These are phyloP conservation scores for Schizotus pectinicornis DNA, from an alignment of 2,888 invertebrate genomes.

Conservation along the genomic window DNA sequence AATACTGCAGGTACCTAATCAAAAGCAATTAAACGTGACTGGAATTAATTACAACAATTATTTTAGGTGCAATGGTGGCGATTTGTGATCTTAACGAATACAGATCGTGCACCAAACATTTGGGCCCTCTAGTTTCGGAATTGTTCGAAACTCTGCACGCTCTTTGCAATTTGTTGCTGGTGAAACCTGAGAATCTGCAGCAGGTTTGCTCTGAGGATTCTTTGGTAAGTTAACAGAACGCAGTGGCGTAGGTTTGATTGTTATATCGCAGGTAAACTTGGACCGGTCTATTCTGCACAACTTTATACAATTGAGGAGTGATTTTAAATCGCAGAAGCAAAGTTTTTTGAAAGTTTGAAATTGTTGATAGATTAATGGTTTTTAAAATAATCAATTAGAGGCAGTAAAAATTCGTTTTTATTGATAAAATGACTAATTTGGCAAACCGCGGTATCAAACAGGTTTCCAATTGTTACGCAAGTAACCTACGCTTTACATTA, in stretches of 20 bases:
- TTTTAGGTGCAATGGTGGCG: conserved; percentile 91
- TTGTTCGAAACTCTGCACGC: conserved; percentile 97
- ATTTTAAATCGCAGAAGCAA: conserved; percentile 86
- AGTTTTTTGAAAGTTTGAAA: conserved; percentile 44
- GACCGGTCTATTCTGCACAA: conserved; percentile 88
- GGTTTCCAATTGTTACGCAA: too few relatives aligned
- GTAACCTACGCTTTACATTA: too few relatives aligned
- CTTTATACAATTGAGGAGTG: conserved; percentile 93
- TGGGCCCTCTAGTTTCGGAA: conserved; percentile 78
- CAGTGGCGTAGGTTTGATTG: conserved; percentile 20
- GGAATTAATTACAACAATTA: not conserved
- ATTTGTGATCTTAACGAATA: conserved; percentile 99
- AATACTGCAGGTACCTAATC: conserved; percentile 80
- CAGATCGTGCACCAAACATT: conserved; percentile 81
- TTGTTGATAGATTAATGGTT: not conserved
- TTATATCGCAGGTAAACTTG: conserved; percentile 77
- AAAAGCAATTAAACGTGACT: conserved; percentile 1
- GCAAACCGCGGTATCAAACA: too few relatives aligned
- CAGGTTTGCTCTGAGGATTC: conserved; percentile 95
- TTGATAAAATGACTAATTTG: too few relatives aligned
- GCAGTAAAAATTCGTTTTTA: too few relatives aligned
- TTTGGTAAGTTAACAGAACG: conserved; percentile 67
- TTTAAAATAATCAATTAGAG: too few relatives aligned
- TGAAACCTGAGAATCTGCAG: conserved; percentile 94
- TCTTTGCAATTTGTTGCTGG: conserved; percentile 91